Conservation (phyloP, 2,888 invertebrate species). For the Nipponacmea schrenckii region DNA sequence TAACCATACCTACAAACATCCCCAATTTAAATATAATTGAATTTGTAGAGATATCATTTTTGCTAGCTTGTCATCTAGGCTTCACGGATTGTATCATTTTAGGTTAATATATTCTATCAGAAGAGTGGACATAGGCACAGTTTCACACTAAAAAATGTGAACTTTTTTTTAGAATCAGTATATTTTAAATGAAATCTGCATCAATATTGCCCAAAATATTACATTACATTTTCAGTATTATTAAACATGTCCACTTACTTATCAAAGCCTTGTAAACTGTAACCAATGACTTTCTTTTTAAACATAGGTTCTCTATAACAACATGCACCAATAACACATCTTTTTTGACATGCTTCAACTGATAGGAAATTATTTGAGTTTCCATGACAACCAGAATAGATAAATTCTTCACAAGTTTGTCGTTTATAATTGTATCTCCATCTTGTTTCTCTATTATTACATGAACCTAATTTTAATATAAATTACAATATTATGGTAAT, state of each 20-base stretch:
- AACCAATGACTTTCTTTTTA: constrained; percentile 44
- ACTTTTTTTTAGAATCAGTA: no score
- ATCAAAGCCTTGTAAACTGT: constrained; percentile 54
- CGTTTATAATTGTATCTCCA: constrained; percentile 54
- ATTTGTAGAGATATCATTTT: no score
- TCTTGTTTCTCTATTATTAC: constrained; percentile 37
- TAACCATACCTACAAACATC: constrained; percentile 54
- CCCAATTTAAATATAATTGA: neutral
- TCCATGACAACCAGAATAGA: constrained; percentile 57
- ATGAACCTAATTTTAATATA: constrained; percentile 36
- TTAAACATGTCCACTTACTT: constrained; percentile 40
- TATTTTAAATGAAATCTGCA: no score
- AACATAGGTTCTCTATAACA: constrained; percentile 48
- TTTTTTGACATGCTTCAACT: constrained; percentile 43
- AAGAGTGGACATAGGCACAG: no score
- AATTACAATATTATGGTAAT: no score
- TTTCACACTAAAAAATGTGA: no score
- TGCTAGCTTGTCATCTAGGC: no score
- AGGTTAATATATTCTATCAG: no score
- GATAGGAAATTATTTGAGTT: constrained; percentile 56
- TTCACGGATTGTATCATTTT: neutral
- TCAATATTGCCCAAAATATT: no score
- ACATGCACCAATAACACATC: constrained; percentile 57
- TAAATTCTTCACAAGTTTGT: constrained; percentile 49
- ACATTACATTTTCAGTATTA: no score